These are phyloP conservation scores for Crotalus helleri DNA, from an alignment of 2,113 vertebrate genomes.

Conservation along the genomic window DNA sequence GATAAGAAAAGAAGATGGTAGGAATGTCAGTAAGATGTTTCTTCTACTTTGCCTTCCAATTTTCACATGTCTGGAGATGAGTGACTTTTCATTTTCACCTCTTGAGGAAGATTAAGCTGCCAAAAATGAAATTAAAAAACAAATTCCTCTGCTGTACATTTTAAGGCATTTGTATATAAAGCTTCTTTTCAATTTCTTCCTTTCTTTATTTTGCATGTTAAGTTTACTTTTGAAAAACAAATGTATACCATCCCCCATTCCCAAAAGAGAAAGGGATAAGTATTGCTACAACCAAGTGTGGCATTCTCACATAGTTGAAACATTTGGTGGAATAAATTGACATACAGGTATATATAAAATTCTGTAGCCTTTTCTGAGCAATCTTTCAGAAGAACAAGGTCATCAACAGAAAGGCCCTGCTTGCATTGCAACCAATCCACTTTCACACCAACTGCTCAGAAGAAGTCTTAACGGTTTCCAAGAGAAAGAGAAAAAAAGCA, in stretches of 20 bases:
- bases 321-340: background rate
- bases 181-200: constrained; percentile 4
- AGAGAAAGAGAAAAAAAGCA: too few species aligned
- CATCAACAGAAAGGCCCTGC: background rate
- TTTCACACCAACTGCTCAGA: background rate
- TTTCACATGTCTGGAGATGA: constrained; percentile 42
- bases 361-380: background rate
- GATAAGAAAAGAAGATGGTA: background rate
- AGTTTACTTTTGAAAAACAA: background rate
- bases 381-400: background rate
- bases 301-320: background rate
- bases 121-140: constrained; percentile 48
- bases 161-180: constrained; percentile 8
- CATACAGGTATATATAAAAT: background rate
- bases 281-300: background rate
- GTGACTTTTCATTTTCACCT: constrained; percentile 51
- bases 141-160: constrained; percentile 1
- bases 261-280: background rate
- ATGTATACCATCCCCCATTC: background rate
- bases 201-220: background rate
- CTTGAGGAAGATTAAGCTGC: constrained; percentile 39
- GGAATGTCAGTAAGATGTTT: constrained; percentile 23
- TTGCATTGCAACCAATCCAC: background rate
- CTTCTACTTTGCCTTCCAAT: background rate
- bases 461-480: constrained; percentile 32